Conservation (phyloP, 2,888 invertebrate genomes). For the Lasioglossum zephyrum region DNA sequence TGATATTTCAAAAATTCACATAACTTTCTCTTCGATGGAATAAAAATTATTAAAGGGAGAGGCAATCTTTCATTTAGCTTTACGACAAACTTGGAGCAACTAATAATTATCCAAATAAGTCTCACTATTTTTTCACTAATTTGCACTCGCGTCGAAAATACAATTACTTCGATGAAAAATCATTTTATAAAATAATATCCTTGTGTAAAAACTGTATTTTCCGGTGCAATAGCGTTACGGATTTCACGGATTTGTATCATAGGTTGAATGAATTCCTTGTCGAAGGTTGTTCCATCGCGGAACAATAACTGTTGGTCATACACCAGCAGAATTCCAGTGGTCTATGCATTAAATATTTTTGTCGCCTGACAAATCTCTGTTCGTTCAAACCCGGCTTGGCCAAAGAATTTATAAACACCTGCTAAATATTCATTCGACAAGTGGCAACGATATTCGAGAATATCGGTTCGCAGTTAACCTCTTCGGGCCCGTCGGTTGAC, state of each 20-base stretch:
- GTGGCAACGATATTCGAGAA: conserved; percentile 10
- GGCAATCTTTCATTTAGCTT: background rate
- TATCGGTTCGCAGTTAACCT: conserved; percentile 6
- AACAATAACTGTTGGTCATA: background rate
- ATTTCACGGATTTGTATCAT: background rate
- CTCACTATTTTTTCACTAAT: background rate
- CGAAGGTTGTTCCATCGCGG: background rate
- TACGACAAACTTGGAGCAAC: background rate
- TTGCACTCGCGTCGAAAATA: background rate
- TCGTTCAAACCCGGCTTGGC: background rate
- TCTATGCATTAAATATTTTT: conserved; percentile 11
- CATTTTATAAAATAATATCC: too few species aligned
- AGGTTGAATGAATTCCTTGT: background rate
- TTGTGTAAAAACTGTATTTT: background rate
- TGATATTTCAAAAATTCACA: background rate
- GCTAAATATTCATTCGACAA: conserved; percentile 18
- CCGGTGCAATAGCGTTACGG: background rate
- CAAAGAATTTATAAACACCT: conserved; percentile 12
- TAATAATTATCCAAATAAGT: background rate
- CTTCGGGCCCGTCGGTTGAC: background rate
- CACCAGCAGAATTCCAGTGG: background rate
- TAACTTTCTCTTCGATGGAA: background rate
- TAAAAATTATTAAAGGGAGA: background rate
- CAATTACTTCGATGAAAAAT: background rate
- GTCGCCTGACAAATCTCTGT: conserved; percentile 2